Percentiles rank a stretch among this genome's conserved stretches.
Conservation (phyloP, 2,888 invertebrate genomes). For the Leucophenga montana region DNA sequence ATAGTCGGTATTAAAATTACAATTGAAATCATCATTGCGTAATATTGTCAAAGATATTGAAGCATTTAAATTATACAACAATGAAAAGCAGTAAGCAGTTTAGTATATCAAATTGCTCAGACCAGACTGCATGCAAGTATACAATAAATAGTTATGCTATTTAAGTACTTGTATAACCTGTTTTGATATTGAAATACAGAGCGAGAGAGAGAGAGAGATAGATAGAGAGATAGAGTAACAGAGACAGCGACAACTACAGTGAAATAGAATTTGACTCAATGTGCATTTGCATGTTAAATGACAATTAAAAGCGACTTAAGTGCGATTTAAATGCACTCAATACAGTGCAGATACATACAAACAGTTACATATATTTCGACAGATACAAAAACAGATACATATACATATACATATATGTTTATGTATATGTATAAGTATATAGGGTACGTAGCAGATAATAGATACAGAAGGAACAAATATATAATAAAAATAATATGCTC, state of each 20-base stretch:
- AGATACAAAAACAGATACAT: slow-evolving; percentile 26
- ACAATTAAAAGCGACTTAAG: slow-evolving; percentile 57
- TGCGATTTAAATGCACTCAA: slow-evolving; percentile 56
- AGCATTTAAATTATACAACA: not conserved
- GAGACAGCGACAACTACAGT: slow-evolving; percentile 20
- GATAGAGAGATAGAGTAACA: slow-evolving; percentile 8
- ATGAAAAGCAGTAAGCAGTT: slow-evolving; percentile 17
- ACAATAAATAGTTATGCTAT: slow-evolving; percentile 18
- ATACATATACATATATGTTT: not conserved
- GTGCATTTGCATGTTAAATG: slow-evolving; percentile 58
- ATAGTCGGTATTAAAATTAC: too few relatives aligned
- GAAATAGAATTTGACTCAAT: slow-evolving; percentile 48
- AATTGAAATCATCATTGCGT: too few relatives aligned
- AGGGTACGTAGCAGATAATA: too few relatives aligned
- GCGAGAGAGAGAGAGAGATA: slow-evolving; percentile 15
- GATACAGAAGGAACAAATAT: too few relatives aligned
- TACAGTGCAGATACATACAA: slow-evolving; percentile 45
- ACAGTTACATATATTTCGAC: slow-evolving; percentile 30
- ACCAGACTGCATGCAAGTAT: slow-evolving; percentile 1
- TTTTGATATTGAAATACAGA: too few relatives aligned
- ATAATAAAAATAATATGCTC: too few relatives aligned
- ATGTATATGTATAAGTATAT: too few relatives aligned
- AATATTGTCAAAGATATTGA: too few relatives aligned
- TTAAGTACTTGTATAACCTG: slow-evolving; percentile 35
- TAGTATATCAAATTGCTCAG: slow-evolving; percentile 34